A percentile compares a stretch with the other conserved stretches of the same genome.
phyloP scores from a whole-genome alignment of 2,888 invertebrate genomes.

The Cephus runcator region DNA sequence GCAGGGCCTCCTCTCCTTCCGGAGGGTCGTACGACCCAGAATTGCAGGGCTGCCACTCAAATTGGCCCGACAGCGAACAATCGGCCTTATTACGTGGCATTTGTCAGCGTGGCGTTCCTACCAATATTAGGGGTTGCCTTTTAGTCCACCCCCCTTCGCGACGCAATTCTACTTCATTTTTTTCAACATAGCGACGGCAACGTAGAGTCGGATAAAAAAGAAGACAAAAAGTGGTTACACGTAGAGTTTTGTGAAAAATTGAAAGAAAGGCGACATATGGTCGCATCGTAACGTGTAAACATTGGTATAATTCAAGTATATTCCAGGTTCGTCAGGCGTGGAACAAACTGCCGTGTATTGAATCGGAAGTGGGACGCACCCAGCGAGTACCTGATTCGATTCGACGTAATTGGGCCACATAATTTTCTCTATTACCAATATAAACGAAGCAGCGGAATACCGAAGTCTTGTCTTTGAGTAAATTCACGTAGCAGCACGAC shows the following conservation, averaged over 20 bases:
- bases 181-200: not conserved
- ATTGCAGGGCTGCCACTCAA: conserved; percentile 63
- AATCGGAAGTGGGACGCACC: too few relatives aligned
- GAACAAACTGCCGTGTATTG: not conserved
- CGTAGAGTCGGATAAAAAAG: not conserved
- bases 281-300: not conserved
- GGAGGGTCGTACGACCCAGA: conserved; percentile 44
- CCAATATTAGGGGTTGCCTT: not conserved
- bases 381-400: too few relatives aligned
- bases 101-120: conserved; percentile 50
- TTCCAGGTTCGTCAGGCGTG: not conserved
- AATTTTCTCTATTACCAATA: not conserved
- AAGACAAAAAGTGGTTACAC: not conserved
- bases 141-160: not conserved
- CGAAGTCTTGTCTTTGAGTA: not conserved
- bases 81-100: conserved; percentile 62
- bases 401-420: not conserved
- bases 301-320: not conserved
- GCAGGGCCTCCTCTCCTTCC: conserved; percentile 45
- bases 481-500: conserved; percentile 33
- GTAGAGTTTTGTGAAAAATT: not conserved
- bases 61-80: conserved; percentile 64
- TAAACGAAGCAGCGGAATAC: too few relatives aligned
- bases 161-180: not conserved
- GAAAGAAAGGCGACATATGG: not conserved